Evolutionary conservation across 2,888 invertebrate genomes (phyloP).

Genomic region (Rhamphomyia laevipes): DNA sequence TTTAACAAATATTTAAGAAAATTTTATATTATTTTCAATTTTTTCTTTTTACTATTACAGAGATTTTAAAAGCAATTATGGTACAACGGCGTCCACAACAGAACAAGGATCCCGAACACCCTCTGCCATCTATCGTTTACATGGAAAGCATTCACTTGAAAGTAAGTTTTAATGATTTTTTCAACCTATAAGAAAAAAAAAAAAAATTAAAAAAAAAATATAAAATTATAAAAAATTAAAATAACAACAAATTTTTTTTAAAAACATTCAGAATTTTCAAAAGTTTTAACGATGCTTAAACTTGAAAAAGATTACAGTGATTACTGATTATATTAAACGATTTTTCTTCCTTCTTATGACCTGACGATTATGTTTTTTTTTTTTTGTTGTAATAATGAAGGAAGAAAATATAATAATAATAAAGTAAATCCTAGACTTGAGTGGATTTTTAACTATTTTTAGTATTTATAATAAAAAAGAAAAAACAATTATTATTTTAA

Average conservation of each 20-base stretch:
- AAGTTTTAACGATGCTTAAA: neutral
- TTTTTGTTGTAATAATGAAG: no score
- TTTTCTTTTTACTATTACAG: slow-evolving; percentile 7
- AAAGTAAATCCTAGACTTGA: no score
- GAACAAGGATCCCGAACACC: neutral
- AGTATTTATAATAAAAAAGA: no score
- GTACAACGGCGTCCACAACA: slow-evolving; percentile 3
- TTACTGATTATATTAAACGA: no score
- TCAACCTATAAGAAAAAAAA: neutral
- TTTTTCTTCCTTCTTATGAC: no score
- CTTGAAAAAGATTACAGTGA: no score
- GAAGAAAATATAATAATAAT: neutral
- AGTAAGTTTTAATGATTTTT: slow-evolving; percentile 7
- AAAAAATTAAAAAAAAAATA: no score
- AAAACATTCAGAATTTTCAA: neutral
- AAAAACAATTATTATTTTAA: no score
- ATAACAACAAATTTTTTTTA: neutral
- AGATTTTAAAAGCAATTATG: slow-evolving; percentile 14
- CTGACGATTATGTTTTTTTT: no score
- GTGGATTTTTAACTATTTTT: no score
- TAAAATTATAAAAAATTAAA: neutral
- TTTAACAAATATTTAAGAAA: no score
- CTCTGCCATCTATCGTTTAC: slow-evolving; percentile 11
- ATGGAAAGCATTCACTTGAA: slow-evolving; percentile 10
- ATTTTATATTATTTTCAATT: neutral